Evolutionary conservation across 2,797 vertebrate species (phyloP), one percentile per base, ranked within the genome.

Genomic region (Centropyge bicolor): DNA sequence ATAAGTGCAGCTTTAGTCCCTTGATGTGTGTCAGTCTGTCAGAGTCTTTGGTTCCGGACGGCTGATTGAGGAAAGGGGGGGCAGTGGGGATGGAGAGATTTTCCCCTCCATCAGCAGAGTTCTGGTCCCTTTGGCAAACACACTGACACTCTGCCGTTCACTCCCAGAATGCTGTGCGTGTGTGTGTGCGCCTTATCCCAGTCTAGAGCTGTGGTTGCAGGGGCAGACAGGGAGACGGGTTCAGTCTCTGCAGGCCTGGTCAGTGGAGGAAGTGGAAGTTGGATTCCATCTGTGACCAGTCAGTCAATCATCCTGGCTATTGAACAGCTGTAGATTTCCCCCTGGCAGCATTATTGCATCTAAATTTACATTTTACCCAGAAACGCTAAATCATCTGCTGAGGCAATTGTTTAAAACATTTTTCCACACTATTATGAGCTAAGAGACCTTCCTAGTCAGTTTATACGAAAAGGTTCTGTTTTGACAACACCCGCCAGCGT

Each of bases 61-160:
- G 78, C 76, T 74, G 68, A 84, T 86, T 46, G 56, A 69, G 31
- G 65, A 52, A 66, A 59, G 55, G 66, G 56, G 60, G 61, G 13
- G 36, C 10, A 48, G 35, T 73, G 46, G 60, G 10, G 27, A 60
- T 41, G 43, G 48, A 70, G 74, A 63, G 70, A 77, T 71, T 90
- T 91, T 85, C 84, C 83, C 80, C 70, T 91, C 75, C 54, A 90
- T 95, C 94, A 94, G 94, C 93, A 92, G 64, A 90, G 82, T 82
- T 88, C 57, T 87, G 67, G 86, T 93, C 87, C 66, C 88, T 76
- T 75, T 91, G 91, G 91, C 89, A 88, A 76, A 81, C 63, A 57
- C 45, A 5, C 57, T 76, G 63, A 76, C 80, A 84, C 84, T 88
- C 52, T 79, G 77, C 71, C 17, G 48, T 71, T 89, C 65, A 31